Evolutionary conservation across 2,797 vertebrate species (phyloP).

Genomic region (Margarornis squamiger): DNA sequence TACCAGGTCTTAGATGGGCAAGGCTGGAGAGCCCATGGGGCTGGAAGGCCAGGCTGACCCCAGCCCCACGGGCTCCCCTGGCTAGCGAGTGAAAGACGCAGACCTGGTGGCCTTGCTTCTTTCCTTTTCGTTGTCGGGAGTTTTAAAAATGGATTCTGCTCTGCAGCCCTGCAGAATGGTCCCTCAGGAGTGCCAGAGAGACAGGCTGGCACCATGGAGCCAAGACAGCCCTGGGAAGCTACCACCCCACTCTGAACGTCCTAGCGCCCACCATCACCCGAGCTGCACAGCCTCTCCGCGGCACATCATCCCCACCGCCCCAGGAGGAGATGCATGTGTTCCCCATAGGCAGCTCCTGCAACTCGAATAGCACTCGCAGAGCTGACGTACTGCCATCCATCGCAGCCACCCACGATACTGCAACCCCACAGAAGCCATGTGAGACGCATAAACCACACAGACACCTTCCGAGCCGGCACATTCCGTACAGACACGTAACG

Average conservation of each 20-base stretch:
- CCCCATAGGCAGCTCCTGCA: slow-evolving; percentile 73
- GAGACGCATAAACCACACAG: slow-evolving; percentile 68
- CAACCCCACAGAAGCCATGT: slow-evolving; percentile 71
- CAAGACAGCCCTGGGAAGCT: slow-evolving; percentile 72
- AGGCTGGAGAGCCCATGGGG: slow-evolving; percentile 51
- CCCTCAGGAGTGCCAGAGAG: slow-evolving; percentile 73
- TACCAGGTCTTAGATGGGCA: slow-evolving; percentile 44
- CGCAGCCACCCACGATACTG: slow-evolving; percentile 71
- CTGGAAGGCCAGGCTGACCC: slow-evolving; percentile 60
- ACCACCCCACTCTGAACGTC: slow-evolving; percentile 71
- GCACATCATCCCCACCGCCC: slow-evolving; percentile 73
- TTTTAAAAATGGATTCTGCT: slow-evolving; percentile 73
- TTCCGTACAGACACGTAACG: slow-evolving; percentile 38
- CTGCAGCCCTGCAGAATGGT: slow-evolving; percentile 73
- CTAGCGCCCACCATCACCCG: slow-evolving; percentile 72
- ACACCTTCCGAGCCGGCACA: slow-evolving; percentile 66
- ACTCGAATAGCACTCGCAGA: slow-evolving; percentile 68
- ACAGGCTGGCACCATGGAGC: slow-evolving; percentile 73
- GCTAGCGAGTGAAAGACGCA: background rate
- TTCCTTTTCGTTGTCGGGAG: slow-evolving; percentile 65
- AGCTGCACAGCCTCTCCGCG: slow-evolving; percentile 73
- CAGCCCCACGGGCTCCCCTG: slow-evolving; percentile 34
- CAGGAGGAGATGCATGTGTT: slow-evolving; percentile 73
- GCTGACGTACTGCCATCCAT: slow-evolving; percentile 66
- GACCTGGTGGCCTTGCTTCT: slow-evolving; percentile 65